phyloP scores from a whole-genome alignment of 35 echinoderm and acorn worm species.

The Strongylocentrotus purpuratus region DNA sequence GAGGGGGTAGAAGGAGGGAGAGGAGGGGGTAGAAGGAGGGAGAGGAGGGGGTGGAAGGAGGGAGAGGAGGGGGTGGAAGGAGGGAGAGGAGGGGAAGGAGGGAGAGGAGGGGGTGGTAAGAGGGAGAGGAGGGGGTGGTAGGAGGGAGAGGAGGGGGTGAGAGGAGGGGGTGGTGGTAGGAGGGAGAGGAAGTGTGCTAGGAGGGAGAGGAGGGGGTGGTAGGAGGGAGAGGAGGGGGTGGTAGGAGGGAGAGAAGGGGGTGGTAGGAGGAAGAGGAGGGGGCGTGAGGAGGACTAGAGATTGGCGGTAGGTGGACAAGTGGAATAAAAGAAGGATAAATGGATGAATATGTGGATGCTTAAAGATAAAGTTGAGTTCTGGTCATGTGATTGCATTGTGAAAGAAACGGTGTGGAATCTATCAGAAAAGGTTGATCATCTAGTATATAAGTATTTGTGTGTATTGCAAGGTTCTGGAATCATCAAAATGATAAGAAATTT shows the following conservation, averaged over 20 bases:
- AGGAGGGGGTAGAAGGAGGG: background rate
- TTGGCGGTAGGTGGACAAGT: no score
- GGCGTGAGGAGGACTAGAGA: background rate
- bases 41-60: background rate
- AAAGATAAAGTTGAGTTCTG: no score
- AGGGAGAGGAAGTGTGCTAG: background rate
- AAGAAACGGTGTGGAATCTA: no score
- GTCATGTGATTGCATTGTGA: no score
- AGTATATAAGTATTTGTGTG: no score
- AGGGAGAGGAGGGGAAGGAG: background rate
- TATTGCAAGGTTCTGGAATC: no score
- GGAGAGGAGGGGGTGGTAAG: background rate
- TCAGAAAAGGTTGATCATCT: no score
- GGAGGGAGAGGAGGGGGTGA: background rate
- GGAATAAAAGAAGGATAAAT: no score
- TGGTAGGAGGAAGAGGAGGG: background rate
- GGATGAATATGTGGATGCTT: no score
- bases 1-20: background rate
- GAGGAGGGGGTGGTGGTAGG: slow-evolving; percentile 17
- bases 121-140: background rate
- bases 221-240: background rate
- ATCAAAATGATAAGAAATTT: no score
- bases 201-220: no score
- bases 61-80: background rate
- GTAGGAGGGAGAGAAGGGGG: background rate